phyloP scores from a whole-genome alignment of 2,113 vertebrate genomes.

The Cacatua alba region DNA sequence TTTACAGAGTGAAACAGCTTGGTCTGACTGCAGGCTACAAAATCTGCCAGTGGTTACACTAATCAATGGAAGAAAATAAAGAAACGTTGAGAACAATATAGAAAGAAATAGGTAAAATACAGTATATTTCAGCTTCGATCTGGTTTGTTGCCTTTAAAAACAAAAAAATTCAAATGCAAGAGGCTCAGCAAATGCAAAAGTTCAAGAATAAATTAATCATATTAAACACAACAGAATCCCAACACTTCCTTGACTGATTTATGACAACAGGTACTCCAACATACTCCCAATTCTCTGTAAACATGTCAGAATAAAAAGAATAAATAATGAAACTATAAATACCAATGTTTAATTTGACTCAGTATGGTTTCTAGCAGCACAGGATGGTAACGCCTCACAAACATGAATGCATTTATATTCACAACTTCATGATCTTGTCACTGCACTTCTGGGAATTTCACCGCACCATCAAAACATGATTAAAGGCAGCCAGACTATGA shows the following conservation, averaged over 20 bases:
- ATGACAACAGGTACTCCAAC: neutral
- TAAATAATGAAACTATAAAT: neutral
- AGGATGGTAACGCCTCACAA: neutral
- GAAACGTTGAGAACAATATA: neutral
- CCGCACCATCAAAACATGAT: accelerated
- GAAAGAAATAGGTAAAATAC: neutral
- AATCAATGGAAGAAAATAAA: neutral
- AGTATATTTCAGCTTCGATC: neutral
- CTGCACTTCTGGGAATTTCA: neutral
- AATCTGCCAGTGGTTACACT: neutral
- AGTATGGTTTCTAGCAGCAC: neutral
- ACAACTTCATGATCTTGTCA: neutral
- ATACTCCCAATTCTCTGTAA: neutral
- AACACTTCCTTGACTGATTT: neutral
- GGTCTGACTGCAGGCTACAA: neutral
- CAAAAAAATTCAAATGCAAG: neutral
- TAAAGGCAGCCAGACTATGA: neutral
- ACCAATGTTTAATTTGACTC: neutral
- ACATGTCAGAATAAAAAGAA: neutral
- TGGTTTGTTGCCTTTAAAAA: neutral
- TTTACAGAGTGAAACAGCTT: neutral
- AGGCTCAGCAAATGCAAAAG: neutral
- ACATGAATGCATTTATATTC: neutral
- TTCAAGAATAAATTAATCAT: neutral
- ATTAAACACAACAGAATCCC: neutral